Evolutionary conservation across 37 sponge, comb jelly and placozoan genomes (phyloP), one percentile per base, ranked within the genome.

Genomic region (Geodia barretti): DNA sequence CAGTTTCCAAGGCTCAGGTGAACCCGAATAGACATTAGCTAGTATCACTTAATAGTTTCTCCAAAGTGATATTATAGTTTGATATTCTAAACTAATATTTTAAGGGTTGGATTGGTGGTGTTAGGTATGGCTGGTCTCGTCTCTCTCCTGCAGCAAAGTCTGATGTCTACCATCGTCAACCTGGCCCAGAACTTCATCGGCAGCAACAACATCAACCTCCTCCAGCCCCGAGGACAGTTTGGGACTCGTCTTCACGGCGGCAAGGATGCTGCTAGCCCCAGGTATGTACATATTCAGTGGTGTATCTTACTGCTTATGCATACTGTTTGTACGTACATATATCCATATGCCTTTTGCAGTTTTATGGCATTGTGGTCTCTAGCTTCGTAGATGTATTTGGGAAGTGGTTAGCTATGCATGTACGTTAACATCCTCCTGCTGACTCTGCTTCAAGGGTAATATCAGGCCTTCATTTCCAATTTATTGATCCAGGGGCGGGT

Each of bases 221-320:
- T 98, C 17, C 97, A 89, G 60, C 98, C 98, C 1, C 79, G 93
- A 67, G 98, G 98, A 31, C 97, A 96, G 92, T 98, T 98, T 84
- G 98, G 98, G 33, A 98, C 98, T 0, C 84, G 98, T 20, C 91
- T 96, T 17, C 76, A 84, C 20, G 98, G 98, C 30, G 98, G 98
- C 61, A 96, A 91, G 78, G 98, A 98, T 79, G 90, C 91, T 30
- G 98, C 98, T 64, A 91, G 92, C 41, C 82, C 98, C 29, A 89
- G 98, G 88, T 92, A 42, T 14, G n/a, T 47, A 47, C 30, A n/a
- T n/a, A 20, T 47, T 65, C 30, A 19, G 38, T 23, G 41, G 66
- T 33, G 25, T 28, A 62, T 70, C 4, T 7, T 32, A 4, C 23
- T 70, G 38, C 2, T 25, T 31, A 34, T 70, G 5, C 5, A 1